Evolutionary conservation across 2,113 vertebrate genomes (phyloP), one percentile per base, ranked within the genome.

Genomic region (Terrapene triunguis): DNA sequence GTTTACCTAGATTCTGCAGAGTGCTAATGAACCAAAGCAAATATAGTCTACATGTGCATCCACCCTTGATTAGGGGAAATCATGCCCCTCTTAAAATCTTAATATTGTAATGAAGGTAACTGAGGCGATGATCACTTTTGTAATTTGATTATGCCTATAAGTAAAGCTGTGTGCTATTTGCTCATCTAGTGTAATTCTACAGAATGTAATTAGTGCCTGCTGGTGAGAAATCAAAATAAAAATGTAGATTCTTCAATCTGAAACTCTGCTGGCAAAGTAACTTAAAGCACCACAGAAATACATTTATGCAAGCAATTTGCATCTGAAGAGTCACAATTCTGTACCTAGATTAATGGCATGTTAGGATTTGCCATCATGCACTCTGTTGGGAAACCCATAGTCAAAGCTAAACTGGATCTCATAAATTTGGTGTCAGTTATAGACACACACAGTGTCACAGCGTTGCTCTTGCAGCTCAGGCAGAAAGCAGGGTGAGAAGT

Each of bases 1-100:
- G 74, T 96, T 86, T 57, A 89, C 22, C 42, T 81, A 89, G 54
- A 54, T 90, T 78, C 89, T 94, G 72, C 4, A 90, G 59, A 48
- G 80, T 54, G 17, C 53, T 91, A 91, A 95, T 10, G 3, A 53
- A 91, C 44, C 79, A 80, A 92, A 72, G 8, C 87, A 81, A 81
- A 90, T n/a, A 80, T 6, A 59, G 69, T 47, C 25, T 72, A 55
- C 3, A 11, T 10, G 16, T 42, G 24, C 16, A 87, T 53, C 6
- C 54, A 85, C 42, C 42, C 87, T 54, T 85, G 65, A 85, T 53
- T 86, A 91, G 80, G 1, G 1, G 21, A 57, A 96, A 93, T 91
- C 87, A 94, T 89, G 10, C 19, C 89, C 16, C n/a, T 38, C 10
- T 72, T 72, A 72, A 72, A 72, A 72, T 72, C n/a, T 22, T 72